Base-by-base conservation (phyloP, 2,888 invertebrate species). In the Urechis unicinctus region DNA sequence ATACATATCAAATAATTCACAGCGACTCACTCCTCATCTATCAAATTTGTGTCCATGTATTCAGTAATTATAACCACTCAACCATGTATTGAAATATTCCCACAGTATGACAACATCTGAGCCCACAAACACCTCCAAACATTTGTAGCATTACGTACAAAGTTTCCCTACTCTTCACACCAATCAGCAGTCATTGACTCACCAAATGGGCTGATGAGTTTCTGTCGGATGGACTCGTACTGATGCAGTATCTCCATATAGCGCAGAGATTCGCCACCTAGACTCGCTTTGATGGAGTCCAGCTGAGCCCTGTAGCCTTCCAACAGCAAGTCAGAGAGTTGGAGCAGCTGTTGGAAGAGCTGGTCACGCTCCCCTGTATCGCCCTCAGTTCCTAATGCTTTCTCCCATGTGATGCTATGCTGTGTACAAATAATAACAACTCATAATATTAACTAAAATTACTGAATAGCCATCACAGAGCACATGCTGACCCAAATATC, bases 251-350 rank as follows among this genome's bases (percentile, higher is more conserved):
- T 49, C 56, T 71, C 66, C 6, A 30, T 24, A 6, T 62, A 59
- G 4, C 65, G 63, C 13, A 44, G 51, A 47, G 61, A 58, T 30
- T 63, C 62, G 3, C 36, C 3, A 13, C 53, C 58, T 4, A 59
- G 60, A 3, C 58, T 55, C 17, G 49, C 57, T 28, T 62, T 62
- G 5, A 78, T 61, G 0, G 75, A 76, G 55, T 86, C 85, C 53
- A 89, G 75, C 70, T 89, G 88, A 51, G 81, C 82, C 65, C 84
- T 85, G 63, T 84, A 82, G 0, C 88, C 88, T 69, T 88, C 87
- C 57, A 90, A 78, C 57, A 89, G 82, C 28, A 88, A 78, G 73
- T 89, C 89, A 29, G 86, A 83, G 1, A 89, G 74, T 55, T 85
- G 83, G 3, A 87, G 81, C 52, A 88, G 78, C 70, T 89, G 88